Conservation (phyloP, 2,797 vertebrate species). For the Centropyge bicolor region DNA sequence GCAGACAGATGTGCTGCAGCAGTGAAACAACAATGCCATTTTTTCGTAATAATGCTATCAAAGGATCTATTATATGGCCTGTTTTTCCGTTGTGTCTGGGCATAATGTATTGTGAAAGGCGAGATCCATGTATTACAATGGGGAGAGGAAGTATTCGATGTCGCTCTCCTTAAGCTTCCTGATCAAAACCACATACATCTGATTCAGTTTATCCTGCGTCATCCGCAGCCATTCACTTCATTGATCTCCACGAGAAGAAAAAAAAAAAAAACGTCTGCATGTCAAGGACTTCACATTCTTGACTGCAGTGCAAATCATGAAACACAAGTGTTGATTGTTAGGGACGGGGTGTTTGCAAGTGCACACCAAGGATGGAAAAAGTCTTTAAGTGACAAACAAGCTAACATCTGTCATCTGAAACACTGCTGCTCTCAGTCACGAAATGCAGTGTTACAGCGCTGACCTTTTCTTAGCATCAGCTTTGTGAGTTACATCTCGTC, state of each 20-base stretch:
- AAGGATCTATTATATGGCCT: conserved; percentile 62
- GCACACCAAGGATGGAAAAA: conserved; percentile 50
- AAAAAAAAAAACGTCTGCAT: conserved; percentile 26
- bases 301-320: conserved; percentile 41
- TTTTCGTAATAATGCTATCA: conserved; percentile 64
- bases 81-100: conserved; percentile 56
- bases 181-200: conserved; percentile 74
- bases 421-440: conserved; percentile 27
- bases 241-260: conserved; percentile 55
- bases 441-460: conserved; percentile 22
- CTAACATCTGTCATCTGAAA: conserved; percentile 37
- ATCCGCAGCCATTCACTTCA: conserved; percentile 59
- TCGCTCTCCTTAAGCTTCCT: conserved; percentile 59
- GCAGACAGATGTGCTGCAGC: conserved; percentile 57
- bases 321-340: conserved; percentile 51
- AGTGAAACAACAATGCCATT: conserved; percentile 54
- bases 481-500: conserved; percentile 18
- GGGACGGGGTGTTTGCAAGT: conserved; percentile 57
- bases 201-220: conserved; percentile 66
- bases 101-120: conserved; percentile 58
- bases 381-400: conserved; percentile 34
- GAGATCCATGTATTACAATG: conserved; percentile 55
- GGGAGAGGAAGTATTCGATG: conserved; percentile 71
- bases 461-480: conserved; percentile 39
- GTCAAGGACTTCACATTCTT: conserved; percentile 38